phyloP scores from a whole-genome alignment of 2,797 vertebrate species.

The Pogoniulus pusillus region DNA sequence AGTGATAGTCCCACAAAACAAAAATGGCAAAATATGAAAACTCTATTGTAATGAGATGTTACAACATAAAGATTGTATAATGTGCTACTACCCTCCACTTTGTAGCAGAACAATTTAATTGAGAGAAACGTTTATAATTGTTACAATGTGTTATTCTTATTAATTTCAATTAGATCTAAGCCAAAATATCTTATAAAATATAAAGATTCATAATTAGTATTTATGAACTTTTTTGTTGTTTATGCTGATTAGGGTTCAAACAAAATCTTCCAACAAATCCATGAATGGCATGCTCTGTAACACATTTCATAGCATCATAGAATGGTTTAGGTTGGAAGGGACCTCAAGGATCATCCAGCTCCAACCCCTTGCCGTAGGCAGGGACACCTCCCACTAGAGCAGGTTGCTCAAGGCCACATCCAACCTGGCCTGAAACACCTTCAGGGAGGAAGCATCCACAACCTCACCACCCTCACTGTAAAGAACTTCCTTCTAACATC shows the following conservation, averaged over 20 bases:
- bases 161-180: slow-evolving; percentile 1
- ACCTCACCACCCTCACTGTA: too few relatives aligned
- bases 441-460: too few relatives aligned
- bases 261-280: slow-evolving; percentile 1
- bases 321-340: too few relatives aligned
- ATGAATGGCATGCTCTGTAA: background rate
- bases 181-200: background rate
- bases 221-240: background rate
- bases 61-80: background rate
- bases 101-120: background rate
- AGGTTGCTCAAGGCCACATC: too few relatives aligned
- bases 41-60: background rate
- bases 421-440: too few relatives aligned
- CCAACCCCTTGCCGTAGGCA: too few relatives aligned
- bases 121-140: background rate
- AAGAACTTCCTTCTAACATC: too few relatives aligned
- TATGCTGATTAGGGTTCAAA: background rate
- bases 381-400: too few relatives aligned
- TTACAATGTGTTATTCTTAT: background rate
- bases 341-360: too few relatives aligned
- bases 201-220: background rate
- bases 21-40: background rate
- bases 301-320: too few relatives aligned
- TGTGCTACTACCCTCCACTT: background rate
- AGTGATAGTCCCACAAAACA: background rate